Percentiles rank a stretch among this genome's conserved stretches.
Evolutionary conservation across 2,888 invertebrate genomes (phyloP).

Genomic region (Patella pellucida): DNA sequence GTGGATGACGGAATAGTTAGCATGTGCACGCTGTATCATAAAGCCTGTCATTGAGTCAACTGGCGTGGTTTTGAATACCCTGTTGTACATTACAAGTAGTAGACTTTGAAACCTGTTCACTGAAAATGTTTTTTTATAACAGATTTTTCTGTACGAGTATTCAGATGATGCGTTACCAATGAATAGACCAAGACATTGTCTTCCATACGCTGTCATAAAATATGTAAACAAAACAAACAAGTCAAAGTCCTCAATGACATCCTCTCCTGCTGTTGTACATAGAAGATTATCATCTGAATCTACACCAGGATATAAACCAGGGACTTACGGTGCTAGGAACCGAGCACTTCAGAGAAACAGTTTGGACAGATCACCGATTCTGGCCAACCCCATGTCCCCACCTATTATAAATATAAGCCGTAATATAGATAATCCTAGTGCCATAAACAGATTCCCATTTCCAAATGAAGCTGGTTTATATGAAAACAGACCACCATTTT

Average conservation of each 20-base stretch:
- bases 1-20: too few relatives aligned
- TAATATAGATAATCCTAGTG: not conserved
- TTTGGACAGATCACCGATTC: not conserved
- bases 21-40: too few relatives aligned
- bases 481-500: not conserved
- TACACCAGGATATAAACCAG: not conserved
- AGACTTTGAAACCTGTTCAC: too few relatives aligned
- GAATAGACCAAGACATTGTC: conserved; percentile 52
- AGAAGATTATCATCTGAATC: not conserved
- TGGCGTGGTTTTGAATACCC: too few relatives aligned
- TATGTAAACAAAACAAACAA: conserved; percentile 1
- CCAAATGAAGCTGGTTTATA: too few relatives aligned
- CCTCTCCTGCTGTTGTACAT: not conserved
- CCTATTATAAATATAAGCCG: not conserved
- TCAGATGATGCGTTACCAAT: conserved; percentile 57
- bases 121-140: conserved; percentile 26
- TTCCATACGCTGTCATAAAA: conserved; percentile 53
- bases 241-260: not conserved
- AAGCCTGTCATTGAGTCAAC: too few relatives aligned
- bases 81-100: too few relatives aligned
- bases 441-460: too few relatives aligned
- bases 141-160: conserved; percentile 63
- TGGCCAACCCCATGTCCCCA: not conserved
- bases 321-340: not conserved
- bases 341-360: not conserved